Conservation (phyloP, 1,140 invertebrate genomes). For the Dysdera silvatica region DNA sequence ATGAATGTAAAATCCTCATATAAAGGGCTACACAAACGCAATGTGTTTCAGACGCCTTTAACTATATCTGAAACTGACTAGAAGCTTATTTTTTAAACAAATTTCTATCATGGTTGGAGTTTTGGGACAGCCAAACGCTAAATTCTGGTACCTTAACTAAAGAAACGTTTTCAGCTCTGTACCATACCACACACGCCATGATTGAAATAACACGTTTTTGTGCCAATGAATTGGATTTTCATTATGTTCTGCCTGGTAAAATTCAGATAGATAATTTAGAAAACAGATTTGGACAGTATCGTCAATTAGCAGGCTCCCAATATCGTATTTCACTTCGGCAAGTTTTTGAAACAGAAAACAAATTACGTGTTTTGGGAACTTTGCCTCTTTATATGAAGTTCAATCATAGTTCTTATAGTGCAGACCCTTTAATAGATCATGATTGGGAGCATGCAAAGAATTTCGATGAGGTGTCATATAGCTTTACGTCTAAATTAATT, state of each 20-base stretch:
- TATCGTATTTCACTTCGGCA: slow-evolving; percentile 1
- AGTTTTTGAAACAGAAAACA: background rate
- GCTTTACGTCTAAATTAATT: too few relatives aligned
- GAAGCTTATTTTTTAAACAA: too few relatives aligned
- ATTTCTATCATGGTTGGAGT: background rate
- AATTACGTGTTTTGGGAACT: too few relatives aligned
- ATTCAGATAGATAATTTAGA: slow-evolving; percentile 10
- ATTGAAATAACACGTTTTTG: background rate
- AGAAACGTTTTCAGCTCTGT: background rate
- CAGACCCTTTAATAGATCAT: too few relatives aligned
- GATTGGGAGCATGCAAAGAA: too few relatives aligned
- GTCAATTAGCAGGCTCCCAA: background rate
- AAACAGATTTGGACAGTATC: slow-evolving; percentile 8
- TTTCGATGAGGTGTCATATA: too few relatives aligned
- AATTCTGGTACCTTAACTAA: background rate
- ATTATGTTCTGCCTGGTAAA: slow-evolving; percentile 7
- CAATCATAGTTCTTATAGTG: too few relatives aligned
- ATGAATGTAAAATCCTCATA: too few relatives aligned
- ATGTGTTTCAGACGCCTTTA: too few relatives aligned
- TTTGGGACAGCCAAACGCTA: background rate
- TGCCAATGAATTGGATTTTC: background rate
- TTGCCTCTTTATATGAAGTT: too few relatives aligned
- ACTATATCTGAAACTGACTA: too few relatives aligned
- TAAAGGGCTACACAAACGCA: too few relatives aligned
- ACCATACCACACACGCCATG: background rate